These are phyloP conservation scores for Acanthosepion lycidas DNA, from an alignment of 2,888 invertebrate species.

Conservation along the genomic window DNA sequence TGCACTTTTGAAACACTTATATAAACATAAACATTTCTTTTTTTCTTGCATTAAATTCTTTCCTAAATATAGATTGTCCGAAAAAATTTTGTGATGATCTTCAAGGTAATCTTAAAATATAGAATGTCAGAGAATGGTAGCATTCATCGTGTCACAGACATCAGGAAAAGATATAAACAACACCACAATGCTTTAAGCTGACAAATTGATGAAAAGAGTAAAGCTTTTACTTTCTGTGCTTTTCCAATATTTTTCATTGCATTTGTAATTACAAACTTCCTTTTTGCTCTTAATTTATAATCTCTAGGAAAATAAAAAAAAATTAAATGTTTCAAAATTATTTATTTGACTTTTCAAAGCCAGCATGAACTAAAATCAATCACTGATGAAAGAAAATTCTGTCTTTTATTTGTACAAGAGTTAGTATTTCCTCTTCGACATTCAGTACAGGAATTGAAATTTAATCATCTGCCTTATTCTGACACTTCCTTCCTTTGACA, in stretches of 20 bases:
- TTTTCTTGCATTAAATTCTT: no score
- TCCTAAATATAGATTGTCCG: no score
- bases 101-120: no score
- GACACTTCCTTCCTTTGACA: constrained; percentile 20
- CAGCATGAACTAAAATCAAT: neutral
- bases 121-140: no score
- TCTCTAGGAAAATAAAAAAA: neutral
- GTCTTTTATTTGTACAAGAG: neutral
- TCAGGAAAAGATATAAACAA: neutral
- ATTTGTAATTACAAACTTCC: neutral
- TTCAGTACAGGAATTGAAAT: neutral
- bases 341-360: constrained; percentile 18
- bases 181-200: neutral
- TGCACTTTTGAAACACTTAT: no score
- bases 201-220: neutral
- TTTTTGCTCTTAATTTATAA: neutral
- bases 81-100: no score
- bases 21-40: no score
- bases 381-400: neutral
- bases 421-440: constrained; percentile 20
- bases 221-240: neutral
- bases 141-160: no score
- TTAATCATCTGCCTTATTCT: neutral
- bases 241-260: neutral
- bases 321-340: neutral